Percentiles rank a stretch among this genome's conserved stretches.
phyloP scores from a whole-genome alignment of 1,140 invertebrate genomes.

The Drosophila triauraria region DNA sequence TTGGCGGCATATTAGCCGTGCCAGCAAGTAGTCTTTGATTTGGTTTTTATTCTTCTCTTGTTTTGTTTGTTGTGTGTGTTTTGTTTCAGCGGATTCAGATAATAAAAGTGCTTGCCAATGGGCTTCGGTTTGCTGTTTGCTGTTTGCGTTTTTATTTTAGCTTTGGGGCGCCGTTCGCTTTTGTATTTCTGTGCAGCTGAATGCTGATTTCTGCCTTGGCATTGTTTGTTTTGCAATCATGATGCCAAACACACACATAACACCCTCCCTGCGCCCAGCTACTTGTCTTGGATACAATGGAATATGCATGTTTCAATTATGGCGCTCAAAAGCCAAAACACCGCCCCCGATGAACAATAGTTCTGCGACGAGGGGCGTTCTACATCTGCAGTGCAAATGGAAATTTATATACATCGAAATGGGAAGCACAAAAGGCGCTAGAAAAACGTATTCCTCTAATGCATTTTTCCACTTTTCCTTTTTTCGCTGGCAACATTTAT shows the following conservation, averaged over 20 bases:
- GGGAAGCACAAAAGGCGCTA: slow-evolving; percentile 52
- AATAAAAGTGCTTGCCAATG: slow-evolving; percentile 60
- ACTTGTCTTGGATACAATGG: slow-evolving; percentile 57
- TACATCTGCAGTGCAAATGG: slow-evolving; percentile 55
- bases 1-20: slow-evolving; percentile 51
- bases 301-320: slow-evolving; percentile 67
- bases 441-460: slow-evolving; percentile 58
- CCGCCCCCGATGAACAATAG: slow-evolving; percentile 46
- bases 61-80: slow-evolving; percentile 1
- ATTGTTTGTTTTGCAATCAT: slow-evolving; percentile 65
- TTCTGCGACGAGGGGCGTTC: slow-evolving; percentile 10
- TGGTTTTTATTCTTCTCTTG: slow-evolving; percentile 13
- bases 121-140: slow-evolving; percentile 11
- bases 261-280: not conserved
- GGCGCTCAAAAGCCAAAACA: slow-evolving; percentile 50
- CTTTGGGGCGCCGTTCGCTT: slow-evolving; percentile 43
- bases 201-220: slow-evolving; percentile 59
- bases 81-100: slow-evolving; percentile 37
- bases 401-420: slow-evolving; percentile 66
- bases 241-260: slow-evolving; percentile 5
- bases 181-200: slow-evolving; percentile 36
- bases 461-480: slow-evolving; percentile 58
- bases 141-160: slow-evolving; percentile 18
- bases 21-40: slow-evolving; percentile 49
- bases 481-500: slow-evolving; percentile 35